Evolutionary conservation across 1,140 invertebrate genomes (phyloP), one percentile per base, ranked within the genome.

Genomic region (Melipona quadrifasciata): DNA sequence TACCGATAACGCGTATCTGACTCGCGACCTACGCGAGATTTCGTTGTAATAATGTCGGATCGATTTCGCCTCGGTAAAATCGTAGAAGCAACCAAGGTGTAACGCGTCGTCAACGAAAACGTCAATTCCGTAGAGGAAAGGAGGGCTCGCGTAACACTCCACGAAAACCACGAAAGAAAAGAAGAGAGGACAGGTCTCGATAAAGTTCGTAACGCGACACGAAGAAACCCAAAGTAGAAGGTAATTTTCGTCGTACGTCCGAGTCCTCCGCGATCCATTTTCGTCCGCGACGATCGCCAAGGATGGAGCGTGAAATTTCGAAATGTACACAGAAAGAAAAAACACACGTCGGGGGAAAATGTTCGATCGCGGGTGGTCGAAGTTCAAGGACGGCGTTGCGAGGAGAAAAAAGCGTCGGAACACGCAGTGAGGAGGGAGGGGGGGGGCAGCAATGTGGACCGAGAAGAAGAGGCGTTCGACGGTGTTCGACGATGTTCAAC

Each of bases 401-500:
- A 47, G 39, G 80, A 67, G 21, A 6, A 47, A 16, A 55, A 47
- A 84, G 64, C 68, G 55, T 70, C 79, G 39, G 39, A 47, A 47
- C 6, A 47, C 39, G 31, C 24, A 14, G 27, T 31, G 68, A 70
- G 10, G 34, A 70, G 16, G 27, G 27, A 12, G 8, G 17, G 65
- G 10, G 27, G 34, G 67, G 17, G 16, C 24, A 34, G 39, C 53
- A 76, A 58, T 17, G 67, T 51, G 72, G 70, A 82, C 55, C 27
- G 31, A 71, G 86, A 80, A 71, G 86, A 80, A 53, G 58, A 57
- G 61, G 1, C 58, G 58, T 82, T 67, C 27, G 55, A n/a, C 31
- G 61, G 31, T 70, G 27, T 34, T 53, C 74, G 67, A n/a, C 58
- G 58, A 24, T 39, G 39, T 61, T 47, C n/a, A 57, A 55, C 64